Conservation (phyloP, 1,140 invertebrate species). For the Drosophila pachea region DNA sequence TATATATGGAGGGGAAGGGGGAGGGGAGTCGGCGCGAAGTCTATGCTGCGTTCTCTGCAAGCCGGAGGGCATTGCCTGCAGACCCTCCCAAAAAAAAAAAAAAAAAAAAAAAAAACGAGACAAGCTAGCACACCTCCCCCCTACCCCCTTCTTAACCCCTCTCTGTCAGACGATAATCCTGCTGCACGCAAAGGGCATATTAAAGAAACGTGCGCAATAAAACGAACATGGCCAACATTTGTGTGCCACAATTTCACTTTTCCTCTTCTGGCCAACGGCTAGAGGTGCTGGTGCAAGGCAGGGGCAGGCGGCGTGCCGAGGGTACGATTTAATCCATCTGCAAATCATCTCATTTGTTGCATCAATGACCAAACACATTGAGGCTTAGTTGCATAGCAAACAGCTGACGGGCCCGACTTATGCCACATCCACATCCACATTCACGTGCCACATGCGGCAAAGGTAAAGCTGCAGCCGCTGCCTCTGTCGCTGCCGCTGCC, state of each 20-base stretch:
- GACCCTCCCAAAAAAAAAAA: too few relatives aligned
- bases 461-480: neutral
- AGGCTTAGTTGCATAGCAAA: neutral
- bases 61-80: constrained; percentile 3
- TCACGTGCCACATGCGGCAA: constrained; percentile 12
- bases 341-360: neutral
- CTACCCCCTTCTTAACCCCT: neutral
- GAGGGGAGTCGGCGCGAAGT: too few relatives aligned
- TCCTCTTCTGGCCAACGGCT: neutral
- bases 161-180: neutral
- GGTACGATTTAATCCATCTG: neutral
- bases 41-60: too few relatives aligned
- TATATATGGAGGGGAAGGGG: too few relatives aligned
- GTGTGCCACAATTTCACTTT: neutral
- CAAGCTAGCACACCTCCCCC: neutral
- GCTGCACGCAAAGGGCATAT: constrained; percentile 64
- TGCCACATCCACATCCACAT: too few relatives aligned
- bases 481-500: too few relatives aligned
- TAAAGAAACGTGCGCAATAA: constrained; percentile 37
- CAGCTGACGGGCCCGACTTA: constrained; percentile 34
- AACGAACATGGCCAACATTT: constrained; percentile 1
- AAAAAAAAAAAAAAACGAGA: neutral
- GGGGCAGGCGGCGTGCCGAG: neutral
- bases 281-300: too few relatives aligned
- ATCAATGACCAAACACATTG: neutral